Evolutionary conservation across 2,113 vertebrate species (phyloP), one percentile per base, ranked within the genome.

Genomic region (Epinephelus lanceolatus): DNA sequence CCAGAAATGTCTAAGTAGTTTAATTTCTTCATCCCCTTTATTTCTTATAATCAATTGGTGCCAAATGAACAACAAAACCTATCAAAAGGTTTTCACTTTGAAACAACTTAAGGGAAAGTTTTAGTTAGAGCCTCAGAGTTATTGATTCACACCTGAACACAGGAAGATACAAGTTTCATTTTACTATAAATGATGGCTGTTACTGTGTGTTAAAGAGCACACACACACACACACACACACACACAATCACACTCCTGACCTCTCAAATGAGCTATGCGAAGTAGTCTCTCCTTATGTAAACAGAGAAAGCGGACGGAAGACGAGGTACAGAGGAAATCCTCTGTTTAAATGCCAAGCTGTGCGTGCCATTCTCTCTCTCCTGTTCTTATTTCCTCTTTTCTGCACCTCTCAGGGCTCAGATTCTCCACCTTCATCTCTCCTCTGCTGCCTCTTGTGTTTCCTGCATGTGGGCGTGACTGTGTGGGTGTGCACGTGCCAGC

Each of bases 291-390:
- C 83, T 89, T 92, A 61, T 89, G 92, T 92, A 93, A 94, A 94
- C 93, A 95, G 85, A 88, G 69, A 52, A 61, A 87, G 80, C 70
- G 77, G 87, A 91, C 88, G 91, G 87, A 91, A 90, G 93, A 92
- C 68, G 84, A 90, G 88, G 78, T 85, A 81, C 89, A 92, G 88
- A 95, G 95, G 94, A 95, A 94, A 95, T 95, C 95, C 95, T 95
- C 93, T 92, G 89, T 89, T 94, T 92, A 89, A 94, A 94, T 90
- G 90, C 83, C 90, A 92, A 86, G 83, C 86, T 71, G 89, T 90
- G 80, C 74, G 49, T 88, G 88, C 88, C 90, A 83, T 87, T 91
- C 85, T 84, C 78, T 79, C 84, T 78, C 81, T 74, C 71, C 83
- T 81, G 74, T 47, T 89, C 86, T 80, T 84, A 85, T 90, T 90